A percentile compares a stretch with the other conserved stretches of the same genome.
phyloP scores from a whole-genome alignment of 2,113 vertebrate species.

The Cranoglanis bouderius region DNA sequence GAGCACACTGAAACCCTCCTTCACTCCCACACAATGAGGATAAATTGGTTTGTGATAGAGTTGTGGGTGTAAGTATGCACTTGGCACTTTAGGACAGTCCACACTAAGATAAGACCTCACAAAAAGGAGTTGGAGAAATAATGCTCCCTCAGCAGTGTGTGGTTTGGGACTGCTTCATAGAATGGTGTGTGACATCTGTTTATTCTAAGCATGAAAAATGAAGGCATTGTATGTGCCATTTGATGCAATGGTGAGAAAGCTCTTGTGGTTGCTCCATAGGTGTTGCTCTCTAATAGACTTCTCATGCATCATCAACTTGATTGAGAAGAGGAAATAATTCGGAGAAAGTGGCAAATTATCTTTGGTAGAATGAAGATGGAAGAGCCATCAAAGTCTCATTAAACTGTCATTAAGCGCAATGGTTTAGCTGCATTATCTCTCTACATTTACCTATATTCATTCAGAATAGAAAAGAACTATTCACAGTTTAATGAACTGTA shows the following conservation, averaged over 20 bases:
- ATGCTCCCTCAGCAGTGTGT: conserved; percentile 69
- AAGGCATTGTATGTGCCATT: conserved; percentile 58
- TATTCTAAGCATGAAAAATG: conserved; percentile 75
- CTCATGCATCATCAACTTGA: conserved; percentile 56
- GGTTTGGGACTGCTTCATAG: conserved; percentile 34
- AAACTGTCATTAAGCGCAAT: conserved; percentile 48
- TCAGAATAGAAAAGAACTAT: conserved; percentile 19
- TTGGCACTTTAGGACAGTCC: conserved; percentile 34
- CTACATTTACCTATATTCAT: conserved; percentile 38
- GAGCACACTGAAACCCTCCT: conserved; percentile 41
- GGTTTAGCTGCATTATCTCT: conserved; percentile 40
- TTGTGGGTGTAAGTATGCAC: conserved; percentile 36
- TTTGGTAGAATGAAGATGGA: conserved; percentile 52
- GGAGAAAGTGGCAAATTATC: conserved; percentile 56
- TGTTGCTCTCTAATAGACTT: conserved; percentile 53
- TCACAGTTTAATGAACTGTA: neutral
- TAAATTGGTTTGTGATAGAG: conserved; percentile 54
- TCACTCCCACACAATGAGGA: conserved; percentile 50
- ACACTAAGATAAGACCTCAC: conserved; percentile 52
- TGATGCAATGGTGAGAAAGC: conserved; percentile 29
- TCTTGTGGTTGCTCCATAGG: conserved; percentile 33
- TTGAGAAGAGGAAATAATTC: conserved; percentile 56
- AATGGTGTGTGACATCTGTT: conserved; percentile 67
- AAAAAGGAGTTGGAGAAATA: conserved; percentile 60
- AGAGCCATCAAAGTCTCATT: conserved; percentile 55